Conservation (phyloP, 2,113 vertebrate species). For the Epinephelus lanceolatus region DNA sequence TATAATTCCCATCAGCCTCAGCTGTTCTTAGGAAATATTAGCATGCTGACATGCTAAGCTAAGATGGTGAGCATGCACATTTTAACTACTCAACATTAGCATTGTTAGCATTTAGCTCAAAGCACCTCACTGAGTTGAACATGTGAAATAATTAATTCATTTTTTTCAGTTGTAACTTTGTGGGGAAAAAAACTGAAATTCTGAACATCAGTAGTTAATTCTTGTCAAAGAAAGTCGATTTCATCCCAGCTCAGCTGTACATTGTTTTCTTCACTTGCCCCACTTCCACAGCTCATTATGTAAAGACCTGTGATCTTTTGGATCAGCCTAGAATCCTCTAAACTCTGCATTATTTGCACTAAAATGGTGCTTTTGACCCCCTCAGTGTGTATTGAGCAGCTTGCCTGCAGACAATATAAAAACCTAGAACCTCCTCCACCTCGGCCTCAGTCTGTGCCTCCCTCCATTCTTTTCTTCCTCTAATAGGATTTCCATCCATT, state of each 20-base stretch:
- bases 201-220: not conserved
- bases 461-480: constrained; percentile 14
- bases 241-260: not conserved
- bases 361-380: constrained; percentile 7
- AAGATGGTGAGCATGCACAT: too few species aligned
- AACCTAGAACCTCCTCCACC: not conserved
- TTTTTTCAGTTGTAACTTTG: not conserved
- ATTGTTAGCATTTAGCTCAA: not conserved
- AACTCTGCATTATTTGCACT: constrained; percentile 10
- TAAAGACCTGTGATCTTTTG: not conserved
- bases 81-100: not conserved
- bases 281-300: not conserved
- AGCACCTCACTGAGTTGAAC: not conserved
- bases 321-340: constrained; percentile 1
- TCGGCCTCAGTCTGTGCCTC: not conserved
- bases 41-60: too few species aligned
- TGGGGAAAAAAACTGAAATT: not conserved
- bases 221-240: not conserved
- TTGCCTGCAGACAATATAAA: constrained; percentile 30
- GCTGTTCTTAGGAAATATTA: too few species aligned
- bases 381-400: constrained; percentile 19
- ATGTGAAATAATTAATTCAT: not conserved
- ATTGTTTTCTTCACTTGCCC: not conserved
- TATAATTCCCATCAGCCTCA: too few species aligned
- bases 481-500: constrained; percentile 67